phyloP scores from a whole-genome alignment of 2,888 invertebrate species.

The Torymus auratus region DNA sequence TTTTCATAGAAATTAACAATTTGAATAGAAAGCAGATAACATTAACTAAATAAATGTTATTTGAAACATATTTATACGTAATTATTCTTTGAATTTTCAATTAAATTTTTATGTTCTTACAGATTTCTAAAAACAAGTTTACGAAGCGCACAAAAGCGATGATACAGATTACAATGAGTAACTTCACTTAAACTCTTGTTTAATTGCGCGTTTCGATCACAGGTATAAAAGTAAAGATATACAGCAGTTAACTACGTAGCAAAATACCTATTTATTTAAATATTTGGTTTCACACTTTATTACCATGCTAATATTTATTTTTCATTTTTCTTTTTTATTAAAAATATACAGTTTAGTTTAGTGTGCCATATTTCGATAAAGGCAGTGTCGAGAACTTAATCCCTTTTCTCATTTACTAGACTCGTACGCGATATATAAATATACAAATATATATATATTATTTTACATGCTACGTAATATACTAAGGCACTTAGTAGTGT shows the following conservation, averaged over 20 bases:
- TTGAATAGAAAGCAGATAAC: constrained; percentile 11
- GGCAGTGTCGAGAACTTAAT: constrained; percentile 73
- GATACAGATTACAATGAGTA: constrained; percentile 8
- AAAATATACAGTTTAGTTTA: constrained; percentile 74
- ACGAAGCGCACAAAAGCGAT: constrained; percentile 40
- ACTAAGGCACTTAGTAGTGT: constrained; percentile 66
- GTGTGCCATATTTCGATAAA: constrained; percentile 70
- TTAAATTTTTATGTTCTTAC: constrained; percentile 34
- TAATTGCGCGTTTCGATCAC: constrained; percentile 42
- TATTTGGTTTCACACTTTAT: constrained; percentile 74
- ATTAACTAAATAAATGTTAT: constrained; percentile 8
- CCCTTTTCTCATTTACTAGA: constrained; percentile 66
- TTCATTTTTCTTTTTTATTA: constrained; percentile 63
- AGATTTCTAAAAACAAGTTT: constrained; percentile 27
- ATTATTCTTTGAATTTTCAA: constrained; percentile 42
- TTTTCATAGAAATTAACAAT: neutral
- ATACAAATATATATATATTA: constrained; percentile 69
- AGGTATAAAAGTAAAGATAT: constrained; percentile 43
- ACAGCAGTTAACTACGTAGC: constrained; percentile 72
- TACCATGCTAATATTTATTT: constrained; percentile 71
- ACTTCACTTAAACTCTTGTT: neutral
- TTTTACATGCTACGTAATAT: constrained; percentile 72
- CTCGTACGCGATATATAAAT: constrained; percentile 63
- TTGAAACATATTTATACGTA: neutral
- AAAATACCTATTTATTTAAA: constrained; percentile 75